Conservation (phyloP, 1,140 invertebrate species). For the Periplaneta americana region DNA sequence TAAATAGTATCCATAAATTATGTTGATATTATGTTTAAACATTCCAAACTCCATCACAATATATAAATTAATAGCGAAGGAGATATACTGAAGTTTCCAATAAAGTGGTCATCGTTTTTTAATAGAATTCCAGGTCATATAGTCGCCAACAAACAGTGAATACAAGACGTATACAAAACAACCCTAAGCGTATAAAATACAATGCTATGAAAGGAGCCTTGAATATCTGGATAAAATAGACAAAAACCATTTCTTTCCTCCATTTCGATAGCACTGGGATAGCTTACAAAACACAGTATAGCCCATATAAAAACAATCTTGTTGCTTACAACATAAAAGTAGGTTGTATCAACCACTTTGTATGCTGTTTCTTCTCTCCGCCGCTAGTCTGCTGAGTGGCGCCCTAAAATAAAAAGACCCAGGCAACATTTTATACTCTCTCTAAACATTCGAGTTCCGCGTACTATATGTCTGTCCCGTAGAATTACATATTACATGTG, state of each 20-base stretch:
- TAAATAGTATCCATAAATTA: no score
- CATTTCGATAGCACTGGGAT: not conserved
- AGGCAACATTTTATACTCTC: not conserved
- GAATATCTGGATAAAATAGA: not conserved
- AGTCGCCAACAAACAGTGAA: no score
- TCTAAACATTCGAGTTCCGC: not conserved
- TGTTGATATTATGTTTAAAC: no score
- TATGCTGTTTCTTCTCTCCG: not conserved
- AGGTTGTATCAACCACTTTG: not conserved
- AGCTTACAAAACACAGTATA: not conserved
- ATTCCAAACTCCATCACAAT: no score
- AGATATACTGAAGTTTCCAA: no score
- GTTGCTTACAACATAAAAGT: not conserved
- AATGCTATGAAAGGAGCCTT: not conserved
- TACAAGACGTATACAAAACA: not conserved
- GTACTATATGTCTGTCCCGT: no score
- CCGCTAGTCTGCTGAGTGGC: not conserved
- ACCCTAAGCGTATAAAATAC: not conserved
- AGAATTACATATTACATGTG: no score
- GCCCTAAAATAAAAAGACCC: not conserved
- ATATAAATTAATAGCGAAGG: no score
- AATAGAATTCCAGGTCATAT: no score
- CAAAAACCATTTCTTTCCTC: not conserved
- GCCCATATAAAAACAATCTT: not conserved
- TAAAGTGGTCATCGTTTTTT: no score